Evolutionary conservation across 2,113 vertebrate genomes (phyloP).

Genomic region (Carassius carassius): DNA sequence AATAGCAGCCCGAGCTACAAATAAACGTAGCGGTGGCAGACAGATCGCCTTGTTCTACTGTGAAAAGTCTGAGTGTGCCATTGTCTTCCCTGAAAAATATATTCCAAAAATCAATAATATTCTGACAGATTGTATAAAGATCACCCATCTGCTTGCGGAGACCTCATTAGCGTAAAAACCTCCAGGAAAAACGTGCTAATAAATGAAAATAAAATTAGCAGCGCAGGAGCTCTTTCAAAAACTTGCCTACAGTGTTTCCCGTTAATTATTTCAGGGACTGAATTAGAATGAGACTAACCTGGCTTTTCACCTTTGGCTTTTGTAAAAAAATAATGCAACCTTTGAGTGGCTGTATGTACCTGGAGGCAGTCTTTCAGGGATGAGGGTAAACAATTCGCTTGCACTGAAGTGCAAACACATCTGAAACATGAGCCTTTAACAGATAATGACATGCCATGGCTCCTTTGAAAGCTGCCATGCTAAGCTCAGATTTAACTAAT

Average conservation of each 20-base stretch:
- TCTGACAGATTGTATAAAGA: slow-evolving; percentile 70
- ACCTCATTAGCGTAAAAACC: slow-evolving; percentile 75
- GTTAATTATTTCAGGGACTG: slow-evolving; percentile 71
- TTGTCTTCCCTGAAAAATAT: slow-evolving; percentile 65
- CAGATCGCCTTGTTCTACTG: slow-evolving; percentile 63
- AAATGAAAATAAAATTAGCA: slow-evolving; percentile 77
- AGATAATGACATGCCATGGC: slow-evolving; percentile 55
- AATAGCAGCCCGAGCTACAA: slow-evolving; percentile 51
- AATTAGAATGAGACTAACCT: slow-evolving; percentile 68
- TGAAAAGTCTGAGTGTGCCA: slow-evolving; percentile 58
- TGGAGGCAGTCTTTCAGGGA: slow-evolving; percentile 62
- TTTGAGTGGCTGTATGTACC: slow-evolving; percentile 64
- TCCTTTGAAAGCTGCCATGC: slow-evolving; percentile 50
- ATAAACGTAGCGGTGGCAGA: slow-evolving; percentile 59
- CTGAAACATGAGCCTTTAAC: slow-evolving; percentile 64
- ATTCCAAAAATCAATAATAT: slow-evolving; percentile 71
- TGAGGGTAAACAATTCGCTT: slow-evolving; percentile 57
- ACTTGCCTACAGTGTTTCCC: slow-evolving; percentile 70
- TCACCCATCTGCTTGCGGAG: slow-evolving; percentile 65
- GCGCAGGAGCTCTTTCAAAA: slow-evolving; percentile 59
- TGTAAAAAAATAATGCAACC: slow-evolving; percentile 58
- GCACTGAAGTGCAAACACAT: slow-evolving; percentile 64
- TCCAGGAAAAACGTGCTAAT: slow-evolving; percentile 76
- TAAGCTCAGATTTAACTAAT: slow-evolving; percentile 36
- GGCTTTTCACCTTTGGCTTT: slow-evolving; percentile 55